Percentiles rank a stretch among this genome's conserved stretches.
phyloP scores from a whole-genome alignment of 1,140 invertebrate genomes.

The Octopus sinensis region DNA sequence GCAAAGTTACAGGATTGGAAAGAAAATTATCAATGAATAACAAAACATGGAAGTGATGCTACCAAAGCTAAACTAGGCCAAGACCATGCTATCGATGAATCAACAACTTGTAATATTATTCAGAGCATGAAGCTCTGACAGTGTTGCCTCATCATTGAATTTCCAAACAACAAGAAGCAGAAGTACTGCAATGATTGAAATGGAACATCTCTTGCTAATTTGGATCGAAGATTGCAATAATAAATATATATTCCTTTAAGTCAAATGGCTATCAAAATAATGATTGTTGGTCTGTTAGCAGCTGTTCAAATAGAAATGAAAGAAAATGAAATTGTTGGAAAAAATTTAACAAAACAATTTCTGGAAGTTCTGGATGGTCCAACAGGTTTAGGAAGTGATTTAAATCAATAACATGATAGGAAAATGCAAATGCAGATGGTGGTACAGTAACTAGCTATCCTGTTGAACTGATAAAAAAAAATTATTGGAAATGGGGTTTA shows the following conservation, averaged over 20 bases:
- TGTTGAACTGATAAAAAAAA: too few relatives aligned
- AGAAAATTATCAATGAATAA: not conserved
- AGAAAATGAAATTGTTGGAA: too few relatives aligned
- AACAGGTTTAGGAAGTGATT: too few relatives aligned
- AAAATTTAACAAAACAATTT: too few relatives aligned
- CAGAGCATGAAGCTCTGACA: not conserved
- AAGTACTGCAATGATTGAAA: not conserved
- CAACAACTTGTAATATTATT: constrained; percentile 1
- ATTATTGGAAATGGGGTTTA: too few relatives aligned
- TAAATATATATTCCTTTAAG: not conserved
- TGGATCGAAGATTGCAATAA: not conserved
- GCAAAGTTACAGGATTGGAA: not conserved
- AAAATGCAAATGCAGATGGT: too few relatives aligned
- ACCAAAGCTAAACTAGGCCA: constrained; percentile 4
- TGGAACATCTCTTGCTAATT: constrained; percentile 1
- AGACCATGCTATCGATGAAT: not conserved
- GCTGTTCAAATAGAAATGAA: too few relatives aligned
- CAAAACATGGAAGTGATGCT: constrained; percentile 1
- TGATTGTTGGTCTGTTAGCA: too few relatives aligned
- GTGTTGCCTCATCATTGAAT: not conserved
- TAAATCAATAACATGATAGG: too few relatives aligned
- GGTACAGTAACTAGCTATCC: too few relatives aligned
- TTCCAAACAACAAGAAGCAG: not conserved
- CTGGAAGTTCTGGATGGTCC: too few relatives aligned
- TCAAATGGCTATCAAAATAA: not conserved